Conservation (phyloP, 2,113 vertebrate species). For the Lutjanus erythropterus region DNA sequence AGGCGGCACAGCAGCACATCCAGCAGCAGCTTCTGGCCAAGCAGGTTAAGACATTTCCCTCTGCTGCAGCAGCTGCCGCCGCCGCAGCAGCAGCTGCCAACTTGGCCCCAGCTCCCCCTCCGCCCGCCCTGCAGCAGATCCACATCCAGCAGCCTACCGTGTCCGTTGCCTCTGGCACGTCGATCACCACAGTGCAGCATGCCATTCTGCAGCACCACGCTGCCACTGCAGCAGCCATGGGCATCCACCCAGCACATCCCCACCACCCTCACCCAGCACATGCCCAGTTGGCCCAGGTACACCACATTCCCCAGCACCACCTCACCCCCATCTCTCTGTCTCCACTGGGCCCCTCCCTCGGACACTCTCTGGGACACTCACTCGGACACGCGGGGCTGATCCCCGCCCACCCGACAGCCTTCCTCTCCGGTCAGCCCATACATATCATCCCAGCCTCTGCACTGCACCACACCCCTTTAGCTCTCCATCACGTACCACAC, state of each 20-base stretch:
- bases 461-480: slow-evolving; percentile 94
- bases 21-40: slow-evolving; percentile 98
- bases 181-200: slow-evolving; percentile 95
- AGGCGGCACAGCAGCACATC: slow-evolving; percentile 98
- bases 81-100: slow-evolving; percentile 81
- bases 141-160: slow-evolving; percentile 95
- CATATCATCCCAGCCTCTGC: slow-evolving; percentile 98
- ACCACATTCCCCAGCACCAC: slow-evolving; percentile 98
- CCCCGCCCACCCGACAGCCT: slow-evolving; percentile 94
- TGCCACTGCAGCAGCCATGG: slow-evolving; percentile 91
- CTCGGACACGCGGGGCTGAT: slow-evolving; percentile 88
- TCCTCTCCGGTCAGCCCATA: slow-evolving; percentile 96
- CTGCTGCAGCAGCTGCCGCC: slow-evolving; percentile 87
- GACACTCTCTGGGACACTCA: slow-evolving; percentile 89
- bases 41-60: slow-evolving; percentile 95
- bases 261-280: slow-evolving; percentile 92
- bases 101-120: slow-evolving; percentile 84
- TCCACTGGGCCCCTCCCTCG: slow-evolving; percentile 87
- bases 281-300: slow-evolving; percentile 94
- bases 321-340: slow-evolving; percentile 95
- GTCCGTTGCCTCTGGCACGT: slow-evolving; percentile 90
- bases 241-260: slow-evolving; percentile 90
- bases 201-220: slow-evolving; percentile 97
- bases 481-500: slow-evolving; percentile 94
- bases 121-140: slow-evolving; percentile 91